Evolutionary conservation across 2,888 invertebrate genomes (phyloP).

Genomic region (Odontomyia ornata): DNA sequence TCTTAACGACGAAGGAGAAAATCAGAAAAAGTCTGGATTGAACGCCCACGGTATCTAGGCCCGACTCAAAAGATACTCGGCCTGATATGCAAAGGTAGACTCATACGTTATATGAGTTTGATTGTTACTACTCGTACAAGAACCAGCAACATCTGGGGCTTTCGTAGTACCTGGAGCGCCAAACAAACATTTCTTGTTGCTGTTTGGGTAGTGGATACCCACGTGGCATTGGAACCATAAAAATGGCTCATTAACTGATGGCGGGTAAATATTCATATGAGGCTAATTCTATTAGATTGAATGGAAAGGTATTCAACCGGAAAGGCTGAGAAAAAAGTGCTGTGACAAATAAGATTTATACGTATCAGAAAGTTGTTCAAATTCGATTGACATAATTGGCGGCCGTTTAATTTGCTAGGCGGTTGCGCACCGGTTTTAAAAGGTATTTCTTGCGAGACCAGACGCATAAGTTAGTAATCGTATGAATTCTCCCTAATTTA

Average conservation of each 20-base stretch:
- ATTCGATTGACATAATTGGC: constrained; percentile 27
- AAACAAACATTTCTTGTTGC: constrained; percentile 3
- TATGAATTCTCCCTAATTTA: no score
- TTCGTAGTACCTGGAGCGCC: constrained; percentile 24
- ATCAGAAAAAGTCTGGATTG: constrained; percentile 44
- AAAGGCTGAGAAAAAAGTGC: not conserved
- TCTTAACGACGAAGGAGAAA: constrained; percentile 42
- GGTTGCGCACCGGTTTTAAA: not conserved
- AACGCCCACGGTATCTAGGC: constrained; percentile 42
- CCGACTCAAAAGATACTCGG: not conserved
- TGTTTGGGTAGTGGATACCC: not conserved
- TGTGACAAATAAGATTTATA: not conserved
- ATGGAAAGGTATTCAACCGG: not conserved
- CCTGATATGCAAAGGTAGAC: constrained; percentile 14
- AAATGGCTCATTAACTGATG: constrained; percentile 47
- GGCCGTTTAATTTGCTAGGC: not conserved
- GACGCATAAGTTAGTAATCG: no score
- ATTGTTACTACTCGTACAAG: no score
- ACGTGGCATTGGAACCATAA: constrained; percentile 38
- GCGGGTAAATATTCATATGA: constrained; percentile 38
- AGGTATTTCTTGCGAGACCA: no score
- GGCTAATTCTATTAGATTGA: constrained; percentile 16
- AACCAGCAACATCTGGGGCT: not conserved
- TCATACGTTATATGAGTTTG: not conserved
- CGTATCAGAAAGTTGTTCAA: constrained; percentile 1